Conservation (phyloP, 2,888 invertebrate species). For the Cataglyphis rosenhaueri region DNA sequence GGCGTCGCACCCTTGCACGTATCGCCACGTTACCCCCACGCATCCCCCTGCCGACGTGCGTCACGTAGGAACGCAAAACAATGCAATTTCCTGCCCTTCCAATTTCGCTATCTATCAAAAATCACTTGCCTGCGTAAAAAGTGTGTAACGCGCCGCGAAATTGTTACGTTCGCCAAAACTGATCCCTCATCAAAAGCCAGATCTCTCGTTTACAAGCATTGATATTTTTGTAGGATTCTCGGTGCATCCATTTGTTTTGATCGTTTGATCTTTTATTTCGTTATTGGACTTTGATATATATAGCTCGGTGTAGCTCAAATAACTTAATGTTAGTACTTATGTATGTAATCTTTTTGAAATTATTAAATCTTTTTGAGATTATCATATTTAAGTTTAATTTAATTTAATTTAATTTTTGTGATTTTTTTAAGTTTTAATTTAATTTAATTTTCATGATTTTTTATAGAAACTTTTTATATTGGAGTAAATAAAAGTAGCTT, state of each 20-base stretch:
- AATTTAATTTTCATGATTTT: not conserved
- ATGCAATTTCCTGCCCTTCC: not conserved
- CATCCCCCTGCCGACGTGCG: not conserved
- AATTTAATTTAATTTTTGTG: not conserved
- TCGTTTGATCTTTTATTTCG: not conserved
- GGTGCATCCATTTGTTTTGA: not conserved
- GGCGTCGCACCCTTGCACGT: not conserved
- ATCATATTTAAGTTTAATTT: not conserved
- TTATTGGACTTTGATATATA: not conserved
- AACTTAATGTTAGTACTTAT: not conserved
- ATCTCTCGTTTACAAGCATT: not conserved
- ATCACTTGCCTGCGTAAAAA: not conserved
- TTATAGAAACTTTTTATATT: not conserved
- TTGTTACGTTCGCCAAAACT: not conserved
- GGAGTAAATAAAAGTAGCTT: not conserved
- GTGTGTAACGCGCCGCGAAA: not conserved
- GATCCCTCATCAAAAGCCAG: not conserved
- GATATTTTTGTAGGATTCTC: not conserved
- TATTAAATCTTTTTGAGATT: not conserved
- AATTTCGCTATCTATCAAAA: constrained; percentile 17
- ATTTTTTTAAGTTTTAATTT: not conserved
- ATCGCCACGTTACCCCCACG: not conserved
- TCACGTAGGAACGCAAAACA: constrained; percentile 17
- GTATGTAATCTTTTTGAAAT: not conserved
- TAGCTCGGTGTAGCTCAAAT: not conserved